phyloP scores from a whole-genome alignment of 1,140 invertebrate species.

The Apis cerana region DNA sequence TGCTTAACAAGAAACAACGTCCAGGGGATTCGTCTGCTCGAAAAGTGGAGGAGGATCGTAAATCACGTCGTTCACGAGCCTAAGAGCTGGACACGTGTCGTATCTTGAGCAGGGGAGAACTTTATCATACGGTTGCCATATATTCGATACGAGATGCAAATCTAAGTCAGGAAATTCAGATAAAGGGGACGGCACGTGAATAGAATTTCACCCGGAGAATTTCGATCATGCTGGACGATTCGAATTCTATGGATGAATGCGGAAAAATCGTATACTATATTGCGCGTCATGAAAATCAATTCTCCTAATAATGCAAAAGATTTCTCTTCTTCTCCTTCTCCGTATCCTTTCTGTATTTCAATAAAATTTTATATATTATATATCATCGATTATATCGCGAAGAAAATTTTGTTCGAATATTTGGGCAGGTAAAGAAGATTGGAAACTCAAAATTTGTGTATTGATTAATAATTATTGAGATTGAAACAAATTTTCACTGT shows the following conservation, averaged over 20 bases:
- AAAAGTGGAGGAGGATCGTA: slow-evolving; percentile 8
- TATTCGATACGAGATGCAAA: slow-evolving; percentile 32
- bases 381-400: too few species aligned
- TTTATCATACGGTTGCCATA: slow-evolving; percentile 20
- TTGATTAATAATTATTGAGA: too few species aligned
- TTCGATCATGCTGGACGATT: neutral
- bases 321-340: neutral
- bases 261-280: neutral
- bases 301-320: neutral
- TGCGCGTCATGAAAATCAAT: neutral
- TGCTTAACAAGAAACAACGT: neutral
- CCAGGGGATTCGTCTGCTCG: neutral
- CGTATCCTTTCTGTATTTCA: neutral
- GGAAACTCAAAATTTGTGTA: too few species aligned
- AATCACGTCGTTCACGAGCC: slow-evolving; percentile 20
- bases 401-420: too few species aligned
- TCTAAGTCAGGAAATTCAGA: slow-evolving; percentile 16
- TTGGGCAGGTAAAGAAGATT: too few species aligned
- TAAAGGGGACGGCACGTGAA: neutral
- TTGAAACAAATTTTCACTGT: too few species aligned
- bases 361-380: neutral
- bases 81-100: slow-evolving; percentile 26
- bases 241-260: neutral
- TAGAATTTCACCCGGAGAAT: neutral
- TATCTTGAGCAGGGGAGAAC: neutral